These are phyloP conservation scores for Pagetopsis macropterus DNA, from an alignment of 2,797 vertebrate species.

Conservation along the genomic window DNA sequence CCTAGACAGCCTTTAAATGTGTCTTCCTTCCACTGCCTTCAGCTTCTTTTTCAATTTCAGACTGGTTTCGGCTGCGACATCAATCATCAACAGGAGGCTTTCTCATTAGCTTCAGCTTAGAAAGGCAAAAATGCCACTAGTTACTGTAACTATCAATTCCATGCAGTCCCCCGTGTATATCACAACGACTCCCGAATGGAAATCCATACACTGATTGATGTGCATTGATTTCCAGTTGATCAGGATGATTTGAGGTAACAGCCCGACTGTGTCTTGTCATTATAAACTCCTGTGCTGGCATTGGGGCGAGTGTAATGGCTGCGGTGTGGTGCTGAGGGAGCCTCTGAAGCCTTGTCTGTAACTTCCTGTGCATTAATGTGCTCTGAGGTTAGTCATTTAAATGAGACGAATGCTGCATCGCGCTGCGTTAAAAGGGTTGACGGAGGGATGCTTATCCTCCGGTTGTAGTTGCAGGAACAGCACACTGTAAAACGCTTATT, in stretches of 20 bases:
- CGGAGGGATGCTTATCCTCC: background rate
- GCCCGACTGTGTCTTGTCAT: slow-evolving; percentile 1
- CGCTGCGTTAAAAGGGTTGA: slow-evolving; percentile 13
- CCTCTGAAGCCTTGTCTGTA: slow-evolving; percentile 1
- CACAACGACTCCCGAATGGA: slow-evolving; percentile 7
- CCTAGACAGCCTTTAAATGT: slow-evolving; percentile 16
- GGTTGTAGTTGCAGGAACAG: background rate
- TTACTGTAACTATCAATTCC: slow-evolving; percentile 28
- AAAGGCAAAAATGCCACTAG: slow-evolving; percentile 20
- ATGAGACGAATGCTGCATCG: slow-evolving; percentile 25
- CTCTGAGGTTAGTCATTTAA: slow-evolving; percentile 41
- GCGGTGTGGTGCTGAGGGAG: background rate
- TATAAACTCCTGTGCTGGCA: background rate
- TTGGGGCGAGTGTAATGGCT: background rate
- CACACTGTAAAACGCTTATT: background rate
- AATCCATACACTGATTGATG: slow-evolving; percentile 34
- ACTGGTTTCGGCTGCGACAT: slow-evolving; percentile 5
- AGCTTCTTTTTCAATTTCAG: slow-evolving; percentile 15
- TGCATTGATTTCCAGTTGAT: slow-evolving; percentile 33
- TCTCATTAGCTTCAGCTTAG: slow-evolving; percentile 32
- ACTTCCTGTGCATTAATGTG: slow-evolving; percentile 53
- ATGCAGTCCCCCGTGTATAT: slow-evolving; percentile 4
- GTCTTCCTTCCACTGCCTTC: slow-evolving; percentile 1
- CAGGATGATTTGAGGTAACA: slow-evolving; percentile 19
- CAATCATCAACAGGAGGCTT: slow-evolving; percentile 16